A percentile compares a stretch with the other conserved stretches of the same genome.
Conservation (phyloP, 2,797 vertebrate genomes). For the Crossoptilon crossoptilon region DNA sequence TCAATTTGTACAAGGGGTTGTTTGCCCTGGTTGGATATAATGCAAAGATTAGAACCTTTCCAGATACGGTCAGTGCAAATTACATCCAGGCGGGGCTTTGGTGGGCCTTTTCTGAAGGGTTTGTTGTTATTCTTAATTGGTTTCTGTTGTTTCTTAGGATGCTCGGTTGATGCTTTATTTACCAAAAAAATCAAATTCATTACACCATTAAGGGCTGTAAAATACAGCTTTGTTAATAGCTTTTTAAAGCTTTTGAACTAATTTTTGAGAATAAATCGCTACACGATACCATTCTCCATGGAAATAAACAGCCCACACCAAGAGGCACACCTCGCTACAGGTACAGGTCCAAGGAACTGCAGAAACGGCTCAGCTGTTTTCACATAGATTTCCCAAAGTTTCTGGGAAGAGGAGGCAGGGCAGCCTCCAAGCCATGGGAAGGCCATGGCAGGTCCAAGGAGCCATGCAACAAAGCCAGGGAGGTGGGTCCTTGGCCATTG, state of each 20-base stretch:
- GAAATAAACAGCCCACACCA: not conserved
- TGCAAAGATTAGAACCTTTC: not conserved
- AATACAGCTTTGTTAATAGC: not conserved
- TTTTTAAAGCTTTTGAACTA: not conserved
- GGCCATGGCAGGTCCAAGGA: not conserved
- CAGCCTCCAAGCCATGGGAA: no score
- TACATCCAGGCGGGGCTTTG: not conserved
- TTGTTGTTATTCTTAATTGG: not conserved
- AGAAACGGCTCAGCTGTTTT: not conserved
- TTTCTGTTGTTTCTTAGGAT: not conserved
- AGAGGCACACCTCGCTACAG: not conserved
- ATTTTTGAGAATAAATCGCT: not conserved
- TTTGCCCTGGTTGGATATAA: not conserved
- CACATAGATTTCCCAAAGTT: not conserved
- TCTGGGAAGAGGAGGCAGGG: not conserved
- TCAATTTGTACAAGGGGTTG: not conserved
- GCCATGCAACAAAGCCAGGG: not conserved
- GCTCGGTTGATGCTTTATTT: not conserved
- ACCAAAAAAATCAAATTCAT: not conserved
- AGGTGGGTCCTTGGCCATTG: not conserved
- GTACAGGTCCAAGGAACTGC: rapidly evolving
- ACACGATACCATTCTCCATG: not conserved
- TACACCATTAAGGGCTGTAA: not conserved
- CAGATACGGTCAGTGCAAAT: not conserved
- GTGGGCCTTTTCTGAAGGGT: not conserved